phyloP scores from a whole-genome alignment of 2,888 invertebrate species.

The Holacanthella duospinosa region DNA sequence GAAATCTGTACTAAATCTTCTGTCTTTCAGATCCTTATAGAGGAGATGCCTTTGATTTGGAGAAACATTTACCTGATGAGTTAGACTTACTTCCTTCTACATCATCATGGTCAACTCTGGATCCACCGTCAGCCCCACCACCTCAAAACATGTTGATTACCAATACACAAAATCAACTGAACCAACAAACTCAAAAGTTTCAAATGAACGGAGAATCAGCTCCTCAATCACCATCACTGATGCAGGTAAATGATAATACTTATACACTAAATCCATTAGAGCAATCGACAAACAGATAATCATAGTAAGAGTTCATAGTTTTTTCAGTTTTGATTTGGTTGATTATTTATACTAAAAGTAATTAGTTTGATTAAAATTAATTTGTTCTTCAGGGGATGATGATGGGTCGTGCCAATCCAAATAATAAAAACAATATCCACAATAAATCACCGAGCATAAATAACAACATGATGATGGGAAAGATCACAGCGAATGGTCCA shows the following conservation, averaged over 20 bases:
- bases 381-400: conserved; percentile 31
- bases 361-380: not conserved
- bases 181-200: conserved; percentile 42
- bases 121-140: conserved; percentile 72
- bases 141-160: conserved; percentile 20
- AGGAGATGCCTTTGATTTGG: conserved; percentile 75
- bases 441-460: conserved; percentile 36
- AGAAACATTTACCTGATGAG: conserved; percentile 85
- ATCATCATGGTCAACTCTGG: conserved; percentile 54
- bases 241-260: conserved; percentile 47
- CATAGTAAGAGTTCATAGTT: not conserved
- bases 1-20: too few relatives aligned
- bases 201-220: conserved; percentile 35
- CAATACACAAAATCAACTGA: conserved; percentile 22
- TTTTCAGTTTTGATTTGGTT: too few relatives aligned
- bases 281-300: too few relatives aligned
- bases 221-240: conserved; percentile 40
- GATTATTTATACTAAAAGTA: too few relatives aligned
- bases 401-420: conserved; percentile 18
- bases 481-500: conserved; percentile 35
- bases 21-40: conserved; percentile 59
- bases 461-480: conserved; percentile 36
- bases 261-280: too few relatives aligned
- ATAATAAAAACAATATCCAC: conserved; percentile 24
- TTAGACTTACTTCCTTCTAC: conserved; percentile 56